Percentiles rank a stretch among this genome's conserved stretches.
These are phyloP conservation scores for Microtus pennsylvanicus DNA, from an alignment of 2,113 vertebrate genomes.

Conservation along the genomic window DNA sequence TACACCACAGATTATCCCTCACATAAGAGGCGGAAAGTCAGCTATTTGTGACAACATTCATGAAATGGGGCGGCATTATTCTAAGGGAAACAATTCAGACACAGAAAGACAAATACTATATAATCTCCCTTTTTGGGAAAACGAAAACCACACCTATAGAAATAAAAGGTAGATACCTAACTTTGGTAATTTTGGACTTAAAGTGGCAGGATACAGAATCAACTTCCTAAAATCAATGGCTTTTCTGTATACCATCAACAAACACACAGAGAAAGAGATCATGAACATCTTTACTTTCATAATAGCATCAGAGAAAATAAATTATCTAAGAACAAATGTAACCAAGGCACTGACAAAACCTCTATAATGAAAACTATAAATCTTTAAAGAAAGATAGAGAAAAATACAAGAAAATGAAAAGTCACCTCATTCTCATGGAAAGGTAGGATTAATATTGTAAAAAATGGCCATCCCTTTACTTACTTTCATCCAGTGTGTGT, in stretches of 20 bases:
- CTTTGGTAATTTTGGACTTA: neutral
- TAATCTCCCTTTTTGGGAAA: neutral
- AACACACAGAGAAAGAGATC: neutral
- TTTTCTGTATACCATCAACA: neutral
- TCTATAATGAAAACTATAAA: neutral
- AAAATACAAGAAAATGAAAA: neutral
- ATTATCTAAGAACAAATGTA: neutral
- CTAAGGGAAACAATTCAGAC: neutral
- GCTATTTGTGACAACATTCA: neutral
- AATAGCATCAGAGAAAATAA: neutral
- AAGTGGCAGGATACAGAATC: neutral
- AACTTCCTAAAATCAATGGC: neutral
- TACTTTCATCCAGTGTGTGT: neutral
- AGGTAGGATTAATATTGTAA: neutral
- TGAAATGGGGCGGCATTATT: neutral
- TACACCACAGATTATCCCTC: neutral
- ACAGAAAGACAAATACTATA: neutral
- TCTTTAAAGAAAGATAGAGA: neutral
- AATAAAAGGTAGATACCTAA: neutral
- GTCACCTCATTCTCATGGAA: neutral
- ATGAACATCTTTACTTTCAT: neutral
- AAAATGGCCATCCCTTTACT: neutral
- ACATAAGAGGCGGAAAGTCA: neutral
- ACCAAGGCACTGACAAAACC: neutral
- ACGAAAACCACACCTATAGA: neutral